Evolutionary conservation across 2,888 invertebrate genomes (phyloP).

Genomic region (Rugalucina vietnamica): DNA sequence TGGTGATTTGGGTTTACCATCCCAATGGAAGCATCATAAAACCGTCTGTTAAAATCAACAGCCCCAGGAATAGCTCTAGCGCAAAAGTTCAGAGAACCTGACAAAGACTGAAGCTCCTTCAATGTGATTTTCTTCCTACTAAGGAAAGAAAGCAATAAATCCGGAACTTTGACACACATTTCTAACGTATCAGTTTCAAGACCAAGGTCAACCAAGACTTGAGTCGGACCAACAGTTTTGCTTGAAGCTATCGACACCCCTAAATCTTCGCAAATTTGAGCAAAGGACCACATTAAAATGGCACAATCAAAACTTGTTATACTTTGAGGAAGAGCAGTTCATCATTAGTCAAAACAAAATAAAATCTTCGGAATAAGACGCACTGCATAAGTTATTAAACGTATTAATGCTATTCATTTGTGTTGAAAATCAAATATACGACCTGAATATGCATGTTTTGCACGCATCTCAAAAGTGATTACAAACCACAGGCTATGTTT

Average conservation of each 20-base stretch:
- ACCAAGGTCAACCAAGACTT: constrained; percentile 17
- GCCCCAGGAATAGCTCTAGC: constrained; percentile 12
- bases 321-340: no score
- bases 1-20: constrained; percentile 10
- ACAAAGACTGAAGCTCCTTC: constrained; percentile 5
- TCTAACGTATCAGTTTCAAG: constrained; percentile 20
- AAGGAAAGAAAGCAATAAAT: not conserved
- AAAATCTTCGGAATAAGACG: no score
- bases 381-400: no score
- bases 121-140: constrained; percentile 3
- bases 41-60: constrained; percentile 31
- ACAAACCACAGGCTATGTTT: no score
- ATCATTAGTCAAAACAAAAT: no score
- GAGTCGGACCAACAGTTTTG: constrained; percentile 29
- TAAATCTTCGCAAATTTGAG: constrained; percentile 15
- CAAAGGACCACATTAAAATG: constrained; percentile 22
- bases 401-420: no score
- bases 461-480: no score
- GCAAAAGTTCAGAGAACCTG: constrained; percentile 15
- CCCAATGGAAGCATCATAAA: constrained; percentile 22
- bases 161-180: constrained; percentile 19
- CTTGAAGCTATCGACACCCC: constrained; percentile 31
- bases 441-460: no score
- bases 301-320: no score
- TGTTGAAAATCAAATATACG: no score